Conservation (phyloP, 2,888 invertebrate genomes). For the Salticus scenicus region DNA sequence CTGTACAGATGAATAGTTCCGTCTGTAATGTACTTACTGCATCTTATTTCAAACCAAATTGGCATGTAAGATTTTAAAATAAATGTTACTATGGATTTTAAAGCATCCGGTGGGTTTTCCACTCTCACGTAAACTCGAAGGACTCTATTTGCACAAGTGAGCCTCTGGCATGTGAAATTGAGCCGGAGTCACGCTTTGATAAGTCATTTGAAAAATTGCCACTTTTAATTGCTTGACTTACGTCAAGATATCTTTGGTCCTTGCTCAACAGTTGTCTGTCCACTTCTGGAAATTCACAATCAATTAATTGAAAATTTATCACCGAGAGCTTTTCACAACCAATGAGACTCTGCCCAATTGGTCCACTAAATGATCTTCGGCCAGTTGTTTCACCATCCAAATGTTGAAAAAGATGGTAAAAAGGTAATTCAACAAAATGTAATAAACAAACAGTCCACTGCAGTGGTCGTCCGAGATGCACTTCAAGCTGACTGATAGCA, state of each 20-base stretch:
- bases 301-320: no score
- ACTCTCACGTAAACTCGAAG: not conserved
- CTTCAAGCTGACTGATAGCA: not conserved
- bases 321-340: no score
- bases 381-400: no score
- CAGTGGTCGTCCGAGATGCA: not conserved
- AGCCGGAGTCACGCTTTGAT: not conserved
- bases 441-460: constrained; percentile 25
- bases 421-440: not conserved
- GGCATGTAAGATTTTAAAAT: not conserved
- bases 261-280: no score
- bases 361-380: no score
- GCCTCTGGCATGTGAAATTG: constrained; percentile 4
- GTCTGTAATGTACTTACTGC: not conserved
- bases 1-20: not conserved
- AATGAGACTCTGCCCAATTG: no score
- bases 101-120: not conserved
- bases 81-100: not conserved
- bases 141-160: constrained; percentile 5
- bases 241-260: not conserved
- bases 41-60: not conserved
- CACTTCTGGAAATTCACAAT: no score
- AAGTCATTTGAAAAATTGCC: not conserved
- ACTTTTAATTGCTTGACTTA: not conserved
- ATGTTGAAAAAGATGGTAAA: no score